Base-by-base conservation (phyloP, 2,797 vertebrate genomes). In the Betta splendens region DNA sequence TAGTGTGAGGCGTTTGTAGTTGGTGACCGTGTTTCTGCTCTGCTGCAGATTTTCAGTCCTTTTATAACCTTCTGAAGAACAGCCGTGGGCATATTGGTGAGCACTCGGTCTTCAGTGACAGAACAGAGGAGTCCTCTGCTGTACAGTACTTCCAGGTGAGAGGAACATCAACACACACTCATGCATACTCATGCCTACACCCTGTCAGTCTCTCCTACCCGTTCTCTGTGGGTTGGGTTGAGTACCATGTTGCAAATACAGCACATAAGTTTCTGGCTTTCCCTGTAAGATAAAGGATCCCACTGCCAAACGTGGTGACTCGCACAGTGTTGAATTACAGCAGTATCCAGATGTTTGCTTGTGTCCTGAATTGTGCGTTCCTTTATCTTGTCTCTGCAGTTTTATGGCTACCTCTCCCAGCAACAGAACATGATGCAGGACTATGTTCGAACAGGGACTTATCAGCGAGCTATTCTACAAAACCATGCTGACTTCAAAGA, bases 401-500 rank as follows among this genome's bases (percentile, higher is more conserved):
- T 98, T 88, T 98, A 98, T 75, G 97, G 97, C 87, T 98, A 98
- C 93, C 93, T 98, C 90, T 98, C 97, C 9, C 97, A 98, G 93
- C 97, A 98, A 87, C 97, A 98, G 92, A 98, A 98, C 86, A 98
- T 98, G 97, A 98, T 98, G 97, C 97, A 98, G 88, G 97, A 98
- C 75, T 98, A 98, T 0, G 95, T 98, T 62, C 92, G 97, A 72
- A 98, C 97, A 18, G 96, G 97, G 71, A 98, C 97, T 13, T 98
- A 98, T 85, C 97, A 98, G 64, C 91, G 96, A 0, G 97, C 97
- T 0, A 98, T 98, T 81, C 92, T 98, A 29, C 97, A 98, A 87
- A 98, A 98, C 88, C 97, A 98, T 86, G 91, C 89, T 0, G 97
- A 98, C 91, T 98, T 98, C 85, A 98, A 98, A 75, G 96, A 98